Base-by-base conservation (phyloP, 2,113 vertebrate genomes). In the Clarias gariepinus region DNA sequence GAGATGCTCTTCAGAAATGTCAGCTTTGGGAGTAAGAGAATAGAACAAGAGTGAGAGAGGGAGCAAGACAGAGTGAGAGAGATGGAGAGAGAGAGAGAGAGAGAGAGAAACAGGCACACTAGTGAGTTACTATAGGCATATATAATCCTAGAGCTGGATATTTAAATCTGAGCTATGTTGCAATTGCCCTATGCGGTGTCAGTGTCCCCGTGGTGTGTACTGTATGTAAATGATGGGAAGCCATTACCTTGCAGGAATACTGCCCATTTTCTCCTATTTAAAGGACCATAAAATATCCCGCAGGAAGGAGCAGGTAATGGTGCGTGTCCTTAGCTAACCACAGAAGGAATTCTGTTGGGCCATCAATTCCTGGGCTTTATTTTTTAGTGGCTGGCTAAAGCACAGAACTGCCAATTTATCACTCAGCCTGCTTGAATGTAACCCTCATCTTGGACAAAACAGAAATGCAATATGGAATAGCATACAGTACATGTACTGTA, bases 291-390 rank as follows among this genome's bases (percentile, higher is more conserved):
- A 87, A 89, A 83, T 36, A 61, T 68, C 41, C 28, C 4, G 19
- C 36, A 18, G 41, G 66, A 69, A 57, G 33, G 53, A 30, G 60
- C 16, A 73, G 73, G 80, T 83, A 86, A 89, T 85, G 86, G 78
- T 52, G 83, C 78, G 36, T 87, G 81, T 80, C 83, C 83, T 73
- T 83, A 84, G 21, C 80, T 82, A 64, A 47, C 60, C 21, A 28
- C 60, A 47, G 60, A 52, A 82, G 36, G 25, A 64, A 82, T 52
- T 64, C 82, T 69, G 58, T 77, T 73, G 63, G 84, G 73, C 80
- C 80, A 80, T 89, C 73, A 79, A 18, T 23, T 80, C 84, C 87
- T 73, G n/a, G 16, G 74, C 88, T 87, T 89, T 87, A 74, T 87
- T 86, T 19, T 85, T 82, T 66, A 82, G 12, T 28, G 60, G 21